phyloP scores from a whole-genome alignment of 2,797 vertebrate genomes.

The Phrynocephalus forsythii region DNA sequence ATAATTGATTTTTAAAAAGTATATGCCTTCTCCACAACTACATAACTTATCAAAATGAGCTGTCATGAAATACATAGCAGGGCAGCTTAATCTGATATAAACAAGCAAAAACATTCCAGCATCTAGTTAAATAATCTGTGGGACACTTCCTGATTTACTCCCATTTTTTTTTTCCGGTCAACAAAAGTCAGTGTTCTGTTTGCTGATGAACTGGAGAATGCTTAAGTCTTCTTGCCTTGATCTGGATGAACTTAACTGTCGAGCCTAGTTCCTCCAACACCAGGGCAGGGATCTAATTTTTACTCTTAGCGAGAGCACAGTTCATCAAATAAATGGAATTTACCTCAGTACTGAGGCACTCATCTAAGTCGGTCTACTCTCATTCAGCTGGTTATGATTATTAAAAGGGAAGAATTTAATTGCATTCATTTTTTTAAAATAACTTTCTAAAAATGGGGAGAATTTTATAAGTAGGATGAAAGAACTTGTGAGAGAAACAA shows the following conservation, averaged over 20 bases:
- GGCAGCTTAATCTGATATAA: constrained; percentile 59
- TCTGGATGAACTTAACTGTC: not conserved
- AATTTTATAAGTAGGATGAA: not conserved
- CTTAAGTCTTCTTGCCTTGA: not conserved
- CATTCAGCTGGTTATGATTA: not conserved
- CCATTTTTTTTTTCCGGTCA: constrained; percentile 28
- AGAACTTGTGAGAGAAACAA: not conserved
- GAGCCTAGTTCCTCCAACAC: not conserved
- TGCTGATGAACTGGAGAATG: constrained; percentile 27
- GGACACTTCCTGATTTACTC: constrained; percentile 59
- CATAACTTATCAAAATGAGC: constrained; percentile 60
- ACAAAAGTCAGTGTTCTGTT: constrained; percentile 53
- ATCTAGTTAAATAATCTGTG: constrained; percentile 56
- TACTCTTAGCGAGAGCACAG: too few relatives aligned
- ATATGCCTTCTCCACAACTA: constrained; percentile 55
- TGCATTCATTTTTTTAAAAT: not conserved
- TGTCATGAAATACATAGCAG: constrained; percentile 36
- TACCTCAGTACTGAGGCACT: too few relatives aligned
- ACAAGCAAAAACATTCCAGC: constrained; percentile 49
- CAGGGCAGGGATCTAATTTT: not conserved
- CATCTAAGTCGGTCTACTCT: too few relatives aligned
- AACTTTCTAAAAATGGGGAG: not conserved
- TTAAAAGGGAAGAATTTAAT: not conserved
- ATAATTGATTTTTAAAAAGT: constrained; percentile 49
- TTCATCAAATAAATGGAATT: too few relatives aligned